A percentile compares a stretch with the other conserved stretches of the same genome.
These are phyloP conservation scores for Cryptotermes secundus DNA, from an alignment of 1,140 invertebrate genomes.

Conservation along the genomic window DNA sequence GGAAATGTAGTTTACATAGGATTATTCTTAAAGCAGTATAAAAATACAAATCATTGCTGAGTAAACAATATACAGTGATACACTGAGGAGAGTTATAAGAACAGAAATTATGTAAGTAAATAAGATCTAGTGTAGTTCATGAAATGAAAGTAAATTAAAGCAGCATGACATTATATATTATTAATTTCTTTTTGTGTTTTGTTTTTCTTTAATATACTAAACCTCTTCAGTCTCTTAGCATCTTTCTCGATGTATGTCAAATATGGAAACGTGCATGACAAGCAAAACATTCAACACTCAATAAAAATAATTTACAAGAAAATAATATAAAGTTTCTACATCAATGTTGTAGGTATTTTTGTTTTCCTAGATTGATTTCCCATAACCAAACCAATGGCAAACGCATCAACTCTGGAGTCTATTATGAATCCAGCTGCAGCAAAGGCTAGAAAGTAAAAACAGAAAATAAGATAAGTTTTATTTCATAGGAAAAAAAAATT, in stretches of 20 bases:
- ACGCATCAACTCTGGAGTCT: conserved; percentile 46
- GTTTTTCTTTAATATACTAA: not conserved
- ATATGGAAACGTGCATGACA: not conserved
- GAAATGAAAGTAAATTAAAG: too few relatives aligned
- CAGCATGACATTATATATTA: too few relatives aligned
- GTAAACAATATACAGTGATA: too few relatives aligned
- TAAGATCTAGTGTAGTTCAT: too few relatives aligned
- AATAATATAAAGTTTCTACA: conserved; percentile 15
- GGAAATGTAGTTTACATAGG: too few relatives aligned
- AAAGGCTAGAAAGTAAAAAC: conserved; percentile 39
- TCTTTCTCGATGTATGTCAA: not conserved
- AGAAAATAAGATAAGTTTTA: conserved; percentile 22
- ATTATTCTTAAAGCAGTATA: too few relatives aligned
- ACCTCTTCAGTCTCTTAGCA: not conserved
- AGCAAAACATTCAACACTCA: not conserved
- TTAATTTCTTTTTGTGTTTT: too few relatives aligned
- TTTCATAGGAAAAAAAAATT: not conserved
- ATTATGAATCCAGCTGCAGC: conserved; percentile 42
- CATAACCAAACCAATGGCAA: conserved; percentile 46
- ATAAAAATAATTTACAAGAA: conserved; percentile 19
- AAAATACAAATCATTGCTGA: too few relatives aligned
- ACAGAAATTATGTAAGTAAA: too few relatives aligned
- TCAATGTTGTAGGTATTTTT: conserved; percentile 32
- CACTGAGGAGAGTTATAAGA: too few relatives aligned
- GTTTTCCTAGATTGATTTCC: conserved; percentile 39